phyloP scores from a whole-genome alignment of 2,797 vertebrate species.

The Sebastes itinus region DNA sequence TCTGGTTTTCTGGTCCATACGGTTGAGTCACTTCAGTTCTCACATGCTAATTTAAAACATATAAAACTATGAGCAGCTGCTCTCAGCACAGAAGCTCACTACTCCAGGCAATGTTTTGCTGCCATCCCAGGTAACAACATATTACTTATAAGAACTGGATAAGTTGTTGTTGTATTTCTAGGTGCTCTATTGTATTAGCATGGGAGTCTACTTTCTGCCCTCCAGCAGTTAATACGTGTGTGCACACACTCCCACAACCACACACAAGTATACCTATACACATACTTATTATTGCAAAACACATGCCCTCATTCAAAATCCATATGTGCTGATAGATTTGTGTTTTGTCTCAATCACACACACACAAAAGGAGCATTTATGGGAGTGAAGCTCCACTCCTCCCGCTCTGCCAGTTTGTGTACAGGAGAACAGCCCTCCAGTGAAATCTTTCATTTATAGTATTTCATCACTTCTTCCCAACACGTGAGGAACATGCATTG shows the following conservation, averaged over 20 bases:
- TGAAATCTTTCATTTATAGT: not conserved
- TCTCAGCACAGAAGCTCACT: too few species aligned
- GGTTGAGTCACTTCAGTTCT: too few species aligned
- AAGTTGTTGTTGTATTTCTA: not conserved
- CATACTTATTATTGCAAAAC: slow-evolving; percentile 42
- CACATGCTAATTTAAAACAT: too few species aligned
- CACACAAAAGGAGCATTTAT: slow-evolving; percentile 13
- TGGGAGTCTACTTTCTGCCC: slow-evolving; percentile 16
- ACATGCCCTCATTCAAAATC: slow-evolving; percentile 19
- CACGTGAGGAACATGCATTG: not conserved
- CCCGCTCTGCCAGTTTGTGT: not conserved
- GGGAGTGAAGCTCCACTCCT: not conserved
- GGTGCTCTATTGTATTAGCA: not conserved
- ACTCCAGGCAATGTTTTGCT: too few species aligned
- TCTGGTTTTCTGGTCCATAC: too few species aligned
- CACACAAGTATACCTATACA: slow-evolving; percentile 33
- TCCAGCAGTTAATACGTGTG: not conserved
- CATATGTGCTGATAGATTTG: slow-evolving; percentile 55
- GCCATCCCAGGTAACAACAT: too few species aligned
- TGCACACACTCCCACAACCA: not conserved
- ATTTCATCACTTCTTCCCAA: slow-evolving; percentile 21
- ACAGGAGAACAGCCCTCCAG: slow-evolving; percentile 6
- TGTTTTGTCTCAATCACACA: slow-evolving; percentile 1
- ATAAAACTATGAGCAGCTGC: too few species aligned
- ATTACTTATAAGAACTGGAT: not conserved